Conservation (phyloP, 2,113 vertebrate genomes). For the Malurus alboscapulatus region DNA sequence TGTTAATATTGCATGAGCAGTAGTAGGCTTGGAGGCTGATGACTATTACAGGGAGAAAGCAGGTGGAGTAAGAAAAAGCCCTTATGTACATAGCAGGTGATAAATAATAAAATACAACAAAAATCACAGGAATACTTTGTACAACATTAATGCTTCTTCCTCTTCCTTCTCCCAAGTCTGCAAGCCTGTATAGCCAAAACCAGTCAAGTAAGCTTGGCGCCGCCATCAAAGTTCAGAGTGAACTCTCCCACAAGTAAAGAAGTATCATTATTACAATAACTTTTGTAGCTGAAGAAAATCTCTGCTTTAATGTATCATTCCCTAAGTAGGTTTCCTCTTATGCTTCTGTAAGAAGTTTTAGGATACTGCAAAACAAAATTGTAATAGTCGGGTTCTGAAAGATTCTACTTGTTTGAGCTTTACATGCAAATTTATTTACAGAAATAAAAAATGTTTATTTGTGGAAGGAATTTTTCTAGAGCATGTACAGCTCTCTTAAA, state of each 20-base stretch:
- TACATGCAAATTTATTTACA: neutral
- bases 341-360: neutral
- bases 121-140: neutral
- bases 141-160: neutral
- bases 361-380: neutral
- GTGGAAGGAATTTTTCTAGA: neutral
- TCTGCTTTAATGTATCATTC: neutral
- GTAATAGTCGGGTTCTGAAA: neutral
- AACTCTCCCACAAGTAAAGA: neutral
- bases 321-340: neutral
- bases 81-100: neutral
- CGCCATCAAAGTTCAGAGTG: neutral
- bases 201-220: neutral
- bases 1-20: conserved; percentile 35
- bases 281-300: neutral
- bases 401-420: neutral
- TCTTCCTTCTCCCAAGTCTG: neutral
- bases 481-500: neutral
- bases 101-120: conserved; percentile 26
- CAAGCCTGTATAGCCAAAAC: neutral
- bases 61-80: conserved; percentile 7
- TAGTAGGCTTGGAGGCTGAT: neutral
- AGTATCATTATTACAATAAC: neutral
- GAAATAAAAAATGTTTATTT: neutral
- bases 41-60: neutral